These are phyloP conservation scores for Helicoverpa zea DNA, from an alignment of 1,140 invertebrate species.

Conservation along the genomic window DNA sequence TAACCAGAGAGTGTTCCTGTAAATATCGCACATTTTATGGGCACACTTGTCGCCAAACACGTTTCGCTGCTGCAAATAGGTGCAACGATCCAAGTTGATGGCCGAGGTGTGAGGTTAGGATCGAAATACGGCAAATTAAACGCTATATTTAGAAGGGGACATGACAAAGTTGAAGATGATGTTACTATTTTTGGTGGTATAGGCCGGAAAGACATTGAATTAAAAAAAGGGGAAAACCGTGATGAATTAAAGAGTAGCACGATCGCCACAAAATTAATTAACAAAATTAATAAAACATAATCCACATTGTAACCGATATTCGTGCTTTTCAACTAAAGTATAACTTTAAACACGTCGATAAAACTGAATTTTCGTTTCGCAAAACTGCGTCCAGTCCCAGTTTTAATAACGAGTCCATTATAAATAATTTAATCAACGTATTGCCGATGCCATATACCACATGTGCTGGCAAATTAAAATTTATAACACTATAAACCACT, in stretches of 20 bases:
- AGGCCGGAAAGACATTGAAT: neutral
- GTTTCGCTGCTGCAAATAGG: conserved; percentile 21
- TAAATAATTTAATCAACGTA: conserved; percentile 54
- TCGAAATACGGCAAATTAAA: neutral
- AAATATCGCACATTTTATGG: conserved; percentile 41
- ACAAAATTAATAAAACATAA: conserved; percentile 15
- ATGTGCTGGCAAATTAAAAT: conserved; percentile 59
- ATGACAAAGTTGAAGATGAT: neutral
- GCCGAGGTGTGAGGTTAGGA: neutral
- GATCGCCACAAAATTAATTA: neutral
- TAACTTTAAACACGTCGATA: conserved; percentile 2
- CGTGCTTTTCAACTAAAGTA: neutral
- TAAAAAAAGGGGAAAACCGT: no score
- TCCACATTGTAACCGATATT: neutral
- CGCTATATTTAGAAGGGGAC: neutral
- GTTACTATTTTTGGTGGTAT: neutral
- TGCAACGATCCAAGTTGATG: conserved; percentile 22
- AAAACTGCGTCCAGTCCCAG: conserved; percentile 21
- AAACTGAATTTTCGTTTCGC: conserved; percentile 28
- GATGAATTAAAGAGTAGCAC: neutral
- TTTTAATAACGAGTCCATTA: conserved; percentile 50
- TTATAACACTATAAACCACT: conserved; percentile 57
- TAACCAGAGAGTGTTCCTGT: conserved; percentile 29
- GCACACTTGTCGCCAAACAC: conserved; percentile 39
- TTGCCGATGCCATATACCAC: conserved; percentile 42